phyloP scores from a whole-genome alignment of 2,888 invertebrate species.

The Phortica okadai region DNA sequence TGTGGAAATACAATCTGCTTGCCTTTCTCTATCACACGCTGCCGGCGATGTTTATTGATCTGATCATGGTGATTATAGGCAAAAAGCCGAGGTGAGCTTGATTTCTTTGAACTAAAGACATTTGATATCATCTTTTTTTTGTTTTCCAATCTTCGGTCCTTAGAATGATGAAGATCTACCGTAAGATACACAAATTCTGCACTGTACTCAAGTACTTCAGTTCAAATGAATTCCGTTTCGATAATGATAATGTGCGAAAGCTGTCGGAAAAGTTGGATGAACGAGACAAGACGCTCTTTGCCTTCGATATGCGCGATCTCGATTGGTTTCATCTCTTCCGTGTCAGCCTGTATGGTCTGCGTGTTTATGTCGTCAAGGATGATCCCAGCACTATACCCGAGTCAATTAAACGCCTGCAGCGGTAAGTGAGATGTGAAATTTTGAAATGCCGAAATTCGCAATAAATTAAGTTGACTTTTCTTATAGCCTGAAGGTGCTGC shows the following conservation, averaged over 20 bases:
- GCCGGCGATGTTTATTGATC: conserved; percentile 82
- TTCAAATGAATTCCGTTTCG: conserved; percentile 84
- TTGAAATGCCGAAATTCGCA: neutral
- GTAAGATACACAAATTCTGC: conserved; percentile 88
- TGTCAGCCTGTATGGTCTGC: conserved; percentile 84
- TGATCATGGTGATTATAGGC: conserved; percentile 72
- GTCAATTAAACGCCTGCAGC: conserved; percentile 81
- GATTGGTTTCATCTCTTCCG: conserved; percentile 80
- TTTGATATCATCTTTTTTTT: neutral
- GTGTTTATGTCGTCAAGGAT: conserved; percentile 88
- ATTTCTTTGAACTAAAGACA: conserved; percentile 34
- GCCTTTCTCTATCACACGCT: conserved; percentile 81
- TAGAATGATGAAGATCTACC: conserved; percentile 88
- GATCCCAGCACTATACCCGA: conserved; percentile 83
- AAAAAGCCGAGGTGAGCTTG: conserved; percentile 75
- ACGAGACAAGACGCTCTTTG: conserved; percentile 80
- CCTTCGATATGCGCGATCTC: conserved; percentile 85
- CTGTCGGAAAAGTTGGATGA: conserved; percentile 76
- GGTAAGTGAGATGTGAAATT: conserved; percentile 75
- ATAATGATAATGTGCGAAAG: conserved; percentile 80
- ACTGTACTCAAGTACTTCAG: conserved; percentile 88
- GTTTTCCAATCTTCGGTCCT: neutral
- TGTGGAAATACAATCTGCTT: conserved; percentile 77
- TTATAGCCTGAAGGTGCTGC: conserved; percentile 67
- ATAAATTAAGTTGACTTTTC: neutral